Evolutionary conservation across 2,113 vertebrate species (phyloP), one percentile per base, ranked within the genome.

Genomic region (Hystrix cristata): DNA sequence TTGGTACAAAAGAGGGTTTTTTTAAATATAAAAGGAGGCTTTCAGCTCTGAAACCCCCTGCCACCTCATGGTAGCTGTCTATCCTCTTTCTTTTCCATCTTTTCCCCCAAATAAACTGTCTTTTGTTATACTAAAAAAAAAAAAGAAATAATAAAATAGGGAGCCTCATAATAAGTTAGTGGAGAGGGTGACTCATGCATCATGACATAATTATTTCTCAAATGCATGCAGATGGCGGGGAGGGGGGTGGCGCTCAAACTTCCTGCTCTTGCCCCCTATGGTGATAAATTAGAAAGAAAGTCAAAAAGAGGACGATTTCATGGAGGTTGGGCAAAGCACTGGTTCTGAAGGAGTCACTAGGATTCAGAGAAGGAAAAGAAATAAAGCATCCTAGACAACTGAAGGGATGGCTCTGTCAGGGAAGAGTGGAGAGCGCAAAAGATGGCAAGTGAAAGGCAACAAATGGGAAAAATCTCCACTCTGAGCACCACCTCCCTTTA

Each of bases 281-380:
- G 67, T 59, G 69, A 74, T 29, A 94, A 83, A 60, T 74, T 48
- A 60, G 25, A 67, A 79, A 79, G 55, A 86, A 57, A 92, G 43
- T 72, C 78, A 65, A 64, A 62, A 31, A 25, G 34, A 62, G 64
- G 19, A 84, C 92, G 87, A 80, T 31, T 86, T 96, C 34, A 13
- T 31, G 8, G 34, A 81, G 27, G 29, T 51, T 3, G 16, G 34
- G 12, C 34, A 38, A 74, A 51, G 79, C 6, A 72, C 53, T 60
- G 25, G 67, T 46, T 86, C 48, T 79, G 85, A 81, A 72, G 90
- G 86, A 94, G 53, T 71, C 57, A n/a, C 27, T 60, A 25, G 80
- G 90, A 88, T 90, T 67, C 64, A 84, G 88, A 91, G 87, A 76
- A 90, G 51, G n/a, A 48, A 67, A 53, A 4, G 31, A 38, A 91